phyloP scores from a whole-genome alignment of 1,140 invertebrate species.

The Lineus longissimus region DNA sequence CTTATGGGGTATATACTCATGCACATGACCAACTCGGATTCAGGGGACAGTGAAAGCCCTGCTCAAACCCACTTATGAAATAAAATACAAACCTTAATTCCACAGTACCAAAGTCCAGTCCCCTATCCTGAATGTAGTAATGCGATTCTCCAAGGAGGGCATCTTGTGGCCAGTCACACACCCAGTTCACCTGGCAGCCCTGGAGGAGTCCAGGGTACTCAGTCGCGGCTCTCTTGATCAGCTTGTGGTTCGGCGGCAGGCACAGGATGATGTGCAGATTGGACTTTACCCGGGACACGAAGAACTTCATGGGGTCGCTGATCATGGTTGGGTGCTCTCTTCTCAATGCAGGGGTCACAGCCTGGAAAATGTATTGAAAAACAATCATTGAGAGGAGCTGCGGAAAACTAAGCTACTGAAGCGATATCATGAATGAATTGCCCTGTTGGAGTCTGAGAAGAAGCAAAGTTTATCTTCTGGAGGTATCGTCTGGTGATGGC shows the following conservation, averaged over 20 bases:
- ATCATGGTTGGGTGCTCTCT: conserved; percentile 45
- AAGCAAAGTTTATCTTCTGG: too few species aligned
- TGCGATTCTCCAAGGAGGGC: conserved; percentile 44
- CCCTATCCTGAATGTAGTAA: conserved; percentile 34
- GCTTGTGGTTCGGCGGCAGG: conserved; percentile 42
- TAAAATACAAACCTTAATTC: too few species aligned
- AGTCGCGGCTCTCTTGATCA: conserved; percentile 41
- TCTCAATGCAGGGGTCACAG: conserved; percentile 49
- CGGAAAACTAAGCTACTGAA: too few species aligned
- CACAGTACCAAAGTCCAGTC: too few species aligned
- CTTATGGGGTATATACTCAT: too few species aligned
- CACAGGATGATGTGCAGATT: conserved; percentile 52
- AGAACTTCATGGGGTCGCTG: conserved; percentile 51
- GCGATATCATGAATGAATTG: too few species aligned
- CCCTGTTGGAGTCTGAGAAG: too few species aligned
- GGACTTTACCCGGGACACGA: conserved; percentile 48
- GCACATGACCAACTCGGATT: too few species aligned
- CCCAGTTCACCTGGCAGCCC: conserved; percentile 50
- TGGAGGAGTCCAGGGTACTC: conserved; percentile 48
- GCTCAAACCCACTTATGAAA: too few species aligned
- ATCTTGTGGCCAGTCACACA: conserved; percentile 53
- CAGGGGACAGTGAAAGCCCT: too few species aligned
- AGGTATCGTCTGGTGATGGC: too few species aligned
- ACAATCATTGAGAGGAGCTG: background rate
- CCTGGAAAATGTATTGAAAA: conserved; percentile 21